Percentiles rank a stretch among this genome's conserved stretches.
phyloP scores from a whole-genome alignment of 1,140 invertebrate genomes.

The Drosophila lacertosa region DNA sequence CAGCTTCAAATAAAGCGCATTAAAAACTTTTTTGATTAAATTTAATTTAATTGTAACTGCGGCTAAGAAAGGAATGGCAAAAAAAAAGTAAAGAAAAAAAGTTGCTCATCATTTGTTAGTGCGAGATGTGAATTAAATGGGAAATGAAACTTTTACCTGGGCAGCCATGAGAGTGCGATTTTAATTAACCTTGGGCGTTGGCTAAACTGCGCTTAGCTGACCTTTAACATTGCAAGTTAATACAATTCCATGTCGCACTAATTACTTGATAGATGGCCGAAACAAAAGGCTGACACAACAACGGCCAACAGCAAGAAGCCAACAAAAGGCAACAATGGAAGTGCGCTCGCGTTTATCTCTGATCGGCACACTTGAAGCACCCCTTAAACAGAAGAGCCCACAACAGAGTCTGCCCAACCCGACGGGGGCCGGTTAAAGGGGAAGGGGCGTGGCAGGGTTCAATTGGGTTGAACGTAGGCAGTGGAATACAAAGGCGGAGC shows the following conservation, averaged over 20 bases:
- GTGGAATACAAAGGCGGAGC: slow-evolving; percentile 25
- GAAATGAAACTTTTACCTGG: slow-evolving; percentile 1
- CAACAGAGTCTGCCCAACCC: background rate
- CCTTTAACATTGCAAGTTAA: slow-evolving; percentile 14
- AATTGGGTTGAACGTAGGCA: background rate
- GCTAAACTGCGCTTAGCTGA: slow-evolving; percentile 21
- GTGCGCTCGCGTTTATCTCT: slow-evolving; percentile 47
- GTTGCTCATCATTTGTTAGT: no score
- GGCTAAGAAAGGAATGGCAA: no score
- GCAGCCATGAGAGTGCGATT: slow-evolving; percentile 1
- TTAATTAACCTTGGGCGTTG: slow-evolving; percentile 29
- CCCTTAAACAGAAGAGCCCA: background rate
- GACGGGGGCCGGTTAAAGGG: background rate
- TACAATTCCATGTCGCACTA: slow-evolving; percentile 56
- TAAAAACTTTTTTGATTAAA: no score
- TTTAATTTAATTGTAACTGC: no score
- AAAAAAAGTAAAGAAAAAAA: no score
- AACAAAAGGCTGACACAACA: slow-evolving; percentile 57
- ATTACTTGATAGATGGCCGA: slow-evolving; percentile 73
- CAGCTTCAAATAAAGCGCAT: no score
- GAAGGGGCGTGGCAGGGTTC: background rate
- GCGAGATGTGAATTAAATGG: no score
- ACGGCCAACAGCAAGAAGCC: slow-evolving; percentile 37
- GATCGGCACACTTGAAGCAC: slow-evolving; percentile 51
- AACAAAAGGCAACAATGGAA: slow-evolving; percentile 52